Conservation (phyloP, 2,888 invertebrate genomes). For the Aelia acuminata region DNA sequence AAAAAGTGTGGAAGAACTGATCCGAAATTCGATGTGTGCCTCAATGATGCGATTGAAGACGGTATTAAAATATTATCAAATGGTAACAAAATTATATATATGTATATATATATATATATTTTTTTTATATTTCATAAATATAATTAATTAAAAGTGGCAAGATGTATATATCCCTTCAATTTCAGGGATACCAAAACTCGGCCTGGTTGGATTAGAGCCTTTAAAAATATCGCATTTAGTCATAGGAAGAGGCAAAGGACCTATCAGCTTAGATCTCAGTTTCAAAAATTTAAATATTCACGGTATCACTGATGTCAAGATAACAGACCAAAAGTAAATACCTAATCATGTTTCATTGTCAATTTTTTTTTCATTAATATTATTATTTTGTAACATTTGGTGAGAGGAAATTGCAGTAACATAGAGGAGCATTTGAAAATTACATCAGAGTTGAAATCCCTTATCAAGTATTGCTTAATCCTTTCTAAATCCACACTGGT, state of each 20-base stretch:
- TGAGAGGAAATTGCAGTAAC: conserved; percentile 27
- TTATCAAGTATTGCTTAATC: conserved; percentile 55
- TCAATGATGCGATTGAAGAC: conserved; percentile 60
- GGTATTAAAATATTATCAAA: conserved; percentile 59
- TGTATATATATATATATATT: too few species aligned
- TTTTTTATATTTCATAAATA: neutral
- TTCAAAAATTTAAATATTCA: conserved; percentile 64
- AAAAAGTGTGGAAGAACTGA: conserved; percentile 60
- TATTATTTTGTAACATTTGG: neutral
- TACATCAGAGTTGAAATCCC: conserved; percentile 51
- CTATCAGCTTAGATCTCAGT: conserved; percentile 61
- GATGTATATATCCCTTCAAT: neutral
- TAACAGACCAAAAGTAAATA: conserved; percentile 61
- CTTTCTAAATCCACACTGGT: conserved; percentile 27
- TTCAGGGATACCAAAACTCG: conserved; percentile 61
- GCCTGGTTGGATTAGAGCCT: conserved; percentile 62
- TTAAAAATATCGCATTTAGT: conserved; percentile 61
- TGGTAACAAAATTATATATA: too few species aligned
- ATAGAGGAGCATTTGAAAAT: conserved; percentile 38
- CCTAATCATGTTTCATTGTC: neutral
- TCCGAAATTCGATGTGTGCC: conserved; percentile 62
- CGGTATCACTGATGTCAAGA: conserved; percentile 63
- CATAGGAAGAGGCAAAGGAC: conserved; percentile 62
- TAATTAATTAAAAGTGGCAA: conserved; percentile 40
- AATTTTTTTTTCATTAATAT: neutral